Base-by-base conservation (phyloP, 1,140 invertebrate genomes). In the Phortica variegata region DNA sequence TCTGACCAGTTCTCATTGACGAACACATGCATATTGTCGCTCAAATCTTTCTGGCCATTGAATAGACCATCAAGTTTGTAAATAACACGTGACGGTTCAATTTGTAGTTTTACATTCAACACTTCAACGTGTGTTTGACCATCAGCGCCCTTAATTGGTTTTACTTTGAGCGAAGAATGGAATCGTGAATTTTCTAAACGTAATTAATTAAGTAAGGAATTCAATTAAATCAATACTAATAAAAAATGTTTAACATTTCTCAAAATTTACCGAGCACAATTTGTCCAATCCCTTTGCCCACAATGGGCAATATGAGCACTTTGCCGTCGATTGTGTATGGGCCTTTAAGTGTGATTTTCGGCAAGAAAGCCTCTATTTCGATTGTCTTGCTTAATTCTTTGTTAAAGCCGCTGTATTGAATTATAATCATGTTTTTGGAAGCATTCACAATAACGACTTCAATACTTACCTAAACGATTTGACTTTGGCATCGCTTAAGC, bases 281-380 rank as follows among this genome's bases (percentile, higher is more conserved):
- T 23, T 52, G 18, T 1, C 57, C 53, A 0, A 32, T 26, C n/a
- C 82, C 82, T 4, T 77, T 65, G 18, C 82, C 82, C n/a, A 73
- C 62, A 42, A 84, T 79, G 0, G 82, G 82, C 13, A 83, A 56
- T 10, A 83, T 70, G 2, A 84, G 60, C 6, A 84, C 65, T 47
- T 73, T 69, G 16, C 83, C 83, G 5, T 78, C 71, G 13, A 81
- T 68, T 6, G 54, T 57, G 48, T 84, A 84, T 9, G 78, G 69
- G 5, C 77, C 80, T 19, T 74, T 50, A 0, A 81, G 52, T 1
- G 49, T 54, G 1, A 81, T 50, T 46, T 55, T 47, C 1, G 60
- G 63, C 6, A 43, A 38, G 1, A 54, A 18, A 49, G 60, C 45
- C 3, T 59, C 45, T 3, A 72, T 34, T 6, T 51, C 47, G 6